Percentiles rank a stretch among this genome's conserved stretches.
Conservation (phyloP, 2,888 invertebrate genomes). For the Lutraria lutraria region DNA sequence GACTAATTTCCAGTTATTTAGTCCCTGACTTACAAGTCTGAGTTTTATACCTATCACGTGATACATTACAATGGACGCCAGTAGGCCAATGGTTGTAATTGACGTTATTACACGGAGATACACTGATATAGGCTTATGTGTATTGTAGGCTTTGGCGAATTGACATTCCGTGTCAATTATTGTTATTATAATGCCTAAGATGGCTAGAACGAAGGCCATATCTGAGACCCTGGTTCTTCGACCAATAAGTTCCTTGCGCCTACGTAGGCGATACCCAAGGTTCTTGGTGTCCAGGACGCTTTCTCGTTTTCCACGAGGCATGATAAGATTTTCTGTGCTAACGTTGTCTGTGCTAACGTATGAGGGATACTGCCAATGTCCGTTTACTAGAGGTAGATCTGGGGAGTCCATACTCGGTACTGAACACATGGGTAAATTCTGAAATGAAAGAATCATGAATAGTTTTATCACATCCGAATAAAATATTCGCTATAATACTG, state of each 20-base stretch:
- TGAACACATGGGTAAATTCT: constrained; percentile 69
- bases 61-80: constrained; percentile 75
- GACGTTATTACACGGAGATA: constrained; percentile 77
- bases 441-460: constrained; percentile 32
- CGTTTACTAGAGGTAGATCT: constrained; percentile 74
- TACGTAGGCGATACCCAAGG: constrained; percentile 78
- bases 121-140: constrained; percentile 70
- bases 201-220: constrained; percentile 76
- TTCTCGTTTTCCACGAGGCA: constrained; percentile 71
- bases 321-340: constrained; percentile 71
- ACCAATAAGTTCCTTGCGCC: constrained; percentile 77
- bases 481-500: no score
- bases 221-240: constrained; percentile 78
- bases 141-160: constrained; percentile 68
- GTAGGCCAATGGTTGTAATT: constrained; percentile 75
- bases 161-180: constrained; percentile 79
- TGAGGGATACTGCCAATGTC: constrained; percentile 74
- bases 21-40: constrained; percentile 77
- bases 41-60: constrained; percentile 78
- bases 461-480: no score
- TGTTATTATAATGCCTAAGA: constrained; percentile 76
- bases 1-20: constrained; percentile 79
- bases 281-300: constrained; percentile 68
- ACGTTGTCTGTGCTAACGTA: constrained; percentile 79
- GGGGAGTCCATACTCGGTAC: constrained; percentile 75